phyloP scores from a whole-genome alignment of 2,113 vertebrate genomes.

The Thunnus maccoyii region DNA sequence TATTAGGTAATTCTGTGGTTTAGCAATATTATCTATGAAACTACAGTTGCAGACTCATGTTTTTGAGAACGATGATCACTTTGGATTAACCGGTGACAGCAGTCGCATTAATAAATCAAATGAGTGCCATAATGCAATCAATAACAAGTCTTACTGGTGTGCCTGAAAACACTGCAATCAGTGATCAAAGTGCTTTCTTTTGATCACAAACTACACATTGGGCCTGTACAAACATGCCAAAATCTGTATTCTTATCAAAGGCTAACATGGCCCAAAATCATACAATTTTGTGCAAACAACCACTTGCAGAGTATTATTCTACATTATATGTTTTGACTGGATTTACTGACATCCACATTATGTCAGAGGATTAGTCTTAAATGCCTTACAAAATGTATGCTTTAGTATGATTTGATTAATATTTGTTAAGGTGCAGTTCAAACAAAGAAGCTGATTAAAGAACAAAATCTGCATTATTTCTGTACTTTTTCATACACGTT shows the following conservation, averaged over 20 bases:
- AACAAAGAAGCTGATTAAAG: constrained; percentile 7
- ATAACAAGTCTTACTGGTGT: too few species aligned
- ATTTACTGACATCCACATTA: background rate
- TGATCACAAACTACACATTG: too few species aligned
- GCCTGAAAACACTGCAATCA: background rate
- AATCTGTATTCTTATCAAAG: too few species aligned
- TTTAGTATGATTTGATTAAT: background rate
- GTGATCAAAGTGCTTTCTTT: background rate
- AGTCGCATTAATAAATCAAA: background rate
- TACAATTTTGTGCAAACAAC: too few species aligned
- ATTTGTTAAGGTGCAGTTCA: background rate
- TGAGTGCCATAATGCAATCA: too few species aligned
- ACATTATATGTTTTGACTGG: background rate
- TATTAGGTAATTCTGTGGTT: background rate
- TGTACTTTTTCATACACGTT: background rate
- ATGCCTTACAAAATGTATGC: constrained; percentile 8
- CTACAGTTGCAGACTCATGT: too few species aligned
- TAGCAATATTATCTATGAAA: too few species aligned
- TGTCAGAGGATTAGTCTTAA: constrained; percentile 18
- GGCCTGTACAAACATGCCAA: too few species aligned
- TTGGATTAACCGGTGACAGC: background rate
- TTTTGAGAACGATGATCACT: too few species aligned
- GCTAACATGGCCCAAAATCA: too few species aligned
- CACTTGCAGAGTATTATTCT: background rate
- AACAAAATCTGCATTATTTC: background rate